phyloP scores from a whole-genome alignment of 2,113 vertebrate genomes.

The Pollimyrus isidori region DNA sequence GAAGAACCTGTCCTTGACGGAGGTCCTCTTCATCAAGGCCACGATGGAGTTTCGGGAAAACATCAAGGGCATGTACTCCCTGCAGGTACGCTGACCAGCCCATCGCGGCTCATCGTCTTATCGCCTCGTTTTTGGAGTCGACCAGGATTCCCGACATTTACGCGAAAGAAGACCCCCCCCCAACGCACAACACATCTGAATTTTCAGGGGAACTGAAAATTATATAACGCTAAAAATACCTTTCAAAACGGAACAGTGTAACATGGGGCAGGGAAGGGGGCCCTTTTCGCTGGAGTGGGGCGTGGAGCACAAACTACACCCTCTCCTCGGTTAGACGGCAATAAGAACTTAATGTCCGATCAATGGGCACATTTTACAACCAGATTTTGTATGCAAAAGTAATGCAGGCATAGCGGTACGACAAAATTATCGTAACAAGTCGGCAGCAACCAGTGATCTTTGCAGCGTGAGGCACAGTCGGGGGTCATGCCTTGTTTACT shows the following conservation, averaged over 20 bases:
- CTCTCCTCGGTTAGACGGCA: background rate
- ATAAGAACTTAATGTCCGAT: background rate
- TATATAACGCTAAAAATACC: background rate
- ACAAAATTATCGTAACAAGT: background rate
- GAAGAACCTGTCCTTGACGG: conserved; percentile 72
- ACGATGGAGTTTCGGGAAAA: conserved; percentile 81
- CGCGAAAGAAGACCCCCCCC: background rate
- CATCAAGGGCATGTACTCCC: conserved; percentile 87
- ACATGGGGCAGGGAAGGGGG: background rate
- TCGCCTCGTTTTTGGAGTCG: background rate
- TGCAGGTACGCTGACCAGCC: conserved; percentile 65
- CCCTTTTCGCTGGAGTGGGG: background rate
- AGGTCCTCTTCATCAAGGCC: conserved; percentile 77
- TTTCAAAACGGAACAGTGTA: background rate
- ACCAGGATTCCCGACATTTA: background rate
- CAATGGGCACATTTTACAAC: background rate
- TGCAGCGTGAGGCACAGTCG: background rate
- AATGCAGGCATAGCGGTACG: background rate
- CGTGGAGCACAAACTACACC: background rate
- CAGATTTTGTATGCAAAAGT: background rate
- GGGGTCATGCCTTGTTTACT: background rate
- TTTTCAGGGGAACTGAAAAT: background rate
- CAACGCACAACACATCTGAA: background rate
- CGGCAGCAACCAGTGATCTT: background rate
- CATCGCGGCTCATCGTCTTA: background rate